Evolutionary conservation across 2,888 invertebrate species (phyloP).

Genomic region (Lycocerus yunnanus): DNA sequence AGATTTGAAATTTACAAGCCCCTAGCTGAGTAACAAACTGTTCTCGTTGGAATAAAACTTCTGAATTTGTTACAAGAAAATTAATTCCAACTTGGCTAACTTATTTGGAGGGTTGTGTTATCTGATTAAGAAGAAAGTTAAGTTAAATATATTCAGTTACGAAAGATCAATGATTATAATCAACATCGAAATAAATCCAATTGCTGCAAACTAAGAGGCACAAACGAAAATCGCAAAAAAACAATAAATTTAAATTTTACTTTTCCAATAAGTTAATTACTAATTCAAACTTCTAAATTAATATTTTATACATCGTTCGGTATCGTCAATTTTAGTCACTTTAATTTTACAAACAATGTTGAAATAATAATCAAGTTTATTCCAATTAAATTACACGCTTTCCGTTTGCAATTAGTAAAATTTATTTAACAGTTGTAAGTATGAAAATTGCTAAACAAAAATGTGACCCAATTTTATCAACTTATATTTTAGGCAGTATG

Average conservation of each 20-base stretch:
- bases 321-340: background rate
- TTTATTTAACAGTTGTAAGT: background rate
- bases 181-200: constrained; percentile 24
- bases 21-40: constrained; percentile 28
- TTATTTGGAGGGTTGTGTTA: constrained; percentile 28
- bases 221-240: background rate
- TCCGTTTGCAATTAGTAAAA: background rate
- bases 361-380: background rate
- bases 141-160: constrained; percentile 30
- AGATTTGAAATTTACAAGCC: constrained; percentile 29
- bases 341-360: background rate
- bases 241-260: background rate
- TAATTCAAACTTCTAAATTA: background rate
- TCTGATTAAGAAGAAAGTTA: constrained; percentile 28
- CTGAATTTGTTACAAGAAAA: constrained; percentile 27
- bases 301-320: background rate
- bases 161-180: constrained; percentile 27
- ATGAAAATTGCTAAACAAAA: background rate
- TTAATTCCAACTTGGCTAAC: constrained; percentile 30
- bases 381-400: background rate
- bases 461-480: background rate
- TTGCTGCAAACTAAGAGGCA: constrained; percentile 5
- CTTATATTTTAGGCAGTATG: background rate
- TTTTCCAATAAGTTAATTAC: background rate
- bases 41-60: constrained; percentile 31